Evolutionary conservation across 2,113 vertebrate genomes (phyloP), one percentile per base, ranked within the genome.

Genomic region (Baryphthengus martii): DNA sequence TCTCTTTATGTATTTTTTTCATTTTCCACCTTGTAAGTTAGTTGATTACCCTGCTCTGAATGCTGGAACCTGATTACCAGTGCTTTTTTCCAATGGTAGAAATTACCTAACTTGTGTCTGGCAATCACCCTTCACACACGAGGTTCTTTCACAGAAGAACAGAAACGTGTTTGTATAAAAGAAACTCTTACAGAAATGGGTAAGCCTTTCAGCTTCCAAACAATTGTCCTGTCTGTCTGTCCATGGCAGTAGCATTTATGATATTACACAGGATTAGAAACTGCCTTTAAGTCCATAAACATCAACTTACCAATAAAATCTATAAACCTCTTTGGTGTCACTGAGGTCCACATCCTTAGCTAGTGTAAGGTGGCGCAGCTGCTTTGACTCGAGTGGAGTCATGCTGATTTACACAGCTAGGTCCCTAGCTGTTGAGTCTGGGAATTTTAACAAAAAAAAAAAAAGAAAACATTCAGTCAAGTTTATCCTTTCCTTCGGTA

Each of bases 211-310:
- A 71, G 33, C 63, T 76, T 72, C 74, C 79, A 79, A 56, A 59
- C 58, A 59, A 81, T 58, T 68, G 62, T 79, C 83, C 24, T 86
- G 45, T 67, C 49, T 78, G 35, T 92, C 63, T 96, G 76, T 93
- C 53, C 47, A 79, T 63, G 62, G 76, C 44, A 20, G 65, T 72
- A 75, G 55, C 45, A 56, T 87, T 97, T 96, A 68, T 40, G 7
- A 96, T 96, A 97, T 56, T n/a, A 93, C 68, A 85, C 45, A 89
- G 49, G 72, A 59, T 90, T 91, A 77, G 47, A 94, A 96, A 85
- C 78, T 76, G 44, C 91, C 68, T 58, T 74, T 26, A 31, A 96
- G 83, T 94, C 93, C 88, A 58, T 87, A 94, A 96, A 58, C 24
- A 31, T 85, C 44, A 75, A 58, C 47, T 93, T 94, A 77, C 82